phyloP scores from a whole-genome alignment of 2,797 vertebrate species.

The Synanceia verrucosa region DNA sequence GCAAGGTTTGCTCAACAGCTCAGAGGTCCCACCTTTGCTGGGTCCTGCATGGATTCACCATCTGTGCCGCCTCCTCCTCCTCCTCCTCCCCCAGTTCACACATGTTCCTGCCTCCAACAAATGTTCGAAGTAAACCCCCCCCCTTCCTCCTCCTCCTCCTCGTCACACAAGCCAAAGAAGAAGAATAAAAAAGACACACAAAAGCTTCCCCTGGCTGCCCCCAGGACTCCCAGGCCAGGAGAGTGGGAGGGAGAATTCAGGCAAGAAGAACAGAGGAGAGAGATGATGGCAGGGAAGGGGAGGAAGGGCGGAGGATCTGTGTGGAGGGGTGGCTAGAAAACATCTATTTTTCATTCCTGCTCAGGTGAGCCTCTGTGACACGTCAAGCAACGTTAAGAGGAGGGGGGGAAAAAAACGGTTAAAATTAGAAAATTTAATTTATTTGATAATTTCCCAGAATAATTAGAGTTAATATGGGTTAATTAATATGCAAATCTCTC shows the following conservation, averaged over 20 bases:
- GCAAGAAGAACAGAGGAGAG: slow-evolving; percentile 65
- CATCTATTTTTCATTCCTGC: slow-evolving; percentile 48
- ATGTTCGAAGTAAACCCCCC: slow-evolving; percentile 85
- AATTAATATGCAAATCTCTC: slow-evolving; percentile 99
- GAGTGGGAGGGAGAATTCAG: slow-evolving; percentile 63
- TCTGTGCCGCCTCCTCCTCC: slow-evolving; percentile 88
- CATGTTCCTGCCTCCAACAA: slow-evolving; percentile 88
- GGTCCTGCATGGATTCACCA: slow-evolving; percentile 95
- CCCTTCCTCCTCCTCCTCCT: slow-evolving; percentile 73
- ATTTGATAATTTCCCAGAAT: slow-evolving; percentile 99
- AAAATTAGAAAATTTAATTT: slow-evolving; percentile 99
- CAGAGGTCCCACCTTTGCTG: slow-evolving; percentile 92
- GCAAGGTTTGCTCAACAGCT: slow-evolving; percentile 93
- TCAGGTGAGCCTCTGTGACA: slow-evolving; percentile 82
- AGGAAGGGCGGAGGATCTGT: slow-evolving; percentile 49
- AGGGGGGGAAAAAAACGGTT: slow-evolving; percentile 88
- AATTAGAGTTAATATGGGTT: slow-evolving; percentile 99
- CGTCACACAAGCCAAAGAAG: slow-evolving; percentile 92
- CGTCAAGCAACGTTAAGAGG: slow-evolving; percentile 84
- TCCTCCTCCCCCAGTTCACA: slow-evolving; percentile 61
- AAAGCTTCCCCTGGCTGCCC: slow-evolving; percentile 94
- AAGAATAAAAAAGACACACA: slow-evolving; percentile 92
- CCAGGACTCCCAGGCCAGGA: slow-evolving; percentile 85
- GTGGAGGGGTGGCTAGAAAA: slow-evolving; percentile 22
- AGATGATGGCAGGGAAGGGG: slow-evolving; percentile 30